Evolutionary conservation across 1,140 invertebrate genomes (phyloP).

Genomic region (Brachionus angularis): DNA sequence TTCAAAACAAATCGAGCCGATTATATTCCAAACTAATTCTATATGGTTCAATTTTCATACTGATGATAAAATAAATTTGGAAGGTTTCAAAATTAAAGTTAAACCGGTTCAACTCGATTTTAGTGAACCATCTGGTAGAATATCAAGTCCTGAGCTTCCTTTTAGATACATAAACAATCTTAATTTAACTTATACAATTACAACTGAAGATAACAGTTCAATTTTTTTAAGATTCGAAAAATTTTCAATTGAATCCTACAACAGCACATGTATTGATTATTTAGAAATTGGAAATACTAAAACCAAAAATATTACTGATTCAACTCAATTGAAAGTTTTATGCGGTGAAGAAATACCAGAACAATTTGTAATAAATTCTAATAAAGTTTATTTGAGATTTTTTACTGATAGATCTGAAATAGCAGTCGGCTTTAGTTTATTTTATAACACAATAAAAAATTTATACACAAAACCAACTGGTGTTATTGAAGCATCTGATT

Average conservation of each 20-base stretch:
- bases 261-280: conserved; percentile 25
- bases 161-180: conserved; percentile 27
- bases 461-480: conserved; percentile 5
- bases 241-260: conserved; percentile 24
- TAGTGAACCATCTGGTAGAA: conserved; percentile 3
- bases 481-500: conserved; percentile 5
- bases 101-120: conserved; percentile 9
- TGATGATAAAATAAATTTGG: neutral
- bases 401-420: conserved; percentile 14
- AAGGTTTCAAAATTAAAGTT: conserved; percentile 21
- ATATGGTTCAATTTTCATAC: conserved; percentile 38
- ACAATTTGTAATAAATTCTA: conserved; percentile 3
- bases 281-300: conserved; percentile 40
- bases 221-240: conserved; percentile 28
- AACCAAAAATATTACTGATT: neutral
- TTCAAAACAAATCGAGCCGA: neutral
- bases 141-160: neutral
- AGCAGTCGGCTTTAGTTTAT: conserved; percentile 6
- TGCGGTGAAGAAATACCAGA: conserved; percentile 19
- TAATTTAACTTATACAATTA: conserved; percentile 32
- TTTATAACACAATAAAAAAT: conserved; percentile 36
- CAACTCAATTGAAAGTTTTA: neutral
- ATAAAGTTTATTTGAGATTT: conserved; percentile 29
- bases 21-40: conserved; percentile 10
- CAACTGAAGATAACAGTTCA: conserved; percentile 6